Evolutionary conservation across 1,140 invertebrate species (phyloP).

Genomic region (Ceratosolen fusciceps): DNA sequence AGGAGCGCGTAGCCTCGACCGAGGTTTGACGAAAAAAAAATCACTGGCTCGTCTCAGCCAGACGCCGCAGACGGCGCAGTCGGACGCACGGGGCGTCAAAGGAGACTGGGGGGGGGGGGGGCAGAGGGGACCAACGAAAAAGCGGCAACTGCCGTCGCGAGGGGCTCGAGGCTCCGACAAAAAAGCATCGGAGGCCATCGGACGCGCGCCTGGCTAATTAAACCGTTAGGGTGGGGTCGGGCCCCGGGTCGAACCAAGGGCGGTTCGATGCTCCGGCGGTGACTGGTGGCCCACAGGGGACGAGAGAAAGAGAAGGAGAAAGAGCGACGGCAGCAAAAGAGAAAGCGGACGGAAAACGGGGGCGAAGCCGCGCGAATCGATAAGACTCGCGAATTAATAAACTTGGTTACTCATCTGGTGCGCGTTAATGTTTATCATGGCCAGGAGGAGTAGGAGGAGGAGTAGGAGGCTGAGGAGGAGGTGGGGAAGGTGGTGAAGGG

Average conservation of each 20-base stretch:
- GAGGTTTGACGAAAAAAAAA: background rate
- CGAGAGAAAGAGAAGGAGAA: background rate
- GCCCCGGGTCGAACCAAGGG: too few relatives aligned
- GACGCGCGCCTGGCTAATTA: conserved; percentile 6
- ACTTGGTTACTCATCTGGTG: background rate
- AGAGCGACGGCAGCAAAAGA: background rate
- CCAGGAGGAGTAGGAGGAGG: too few relatives aligned
- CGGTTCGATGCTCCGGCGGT: too few relatives aligned
- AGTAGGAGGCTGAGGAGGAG: too few relatives aligned
- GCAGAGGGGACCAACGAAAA: too few relatives aligned
- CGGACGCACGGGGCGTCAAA: too few relatives aligned
- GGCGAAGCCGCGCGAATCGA: background rate
- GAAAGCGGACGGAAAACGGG: background rate
- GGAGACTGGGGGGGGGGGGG: too few relatives aligned
- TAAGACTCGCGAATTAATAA: conserved; percentile 28
- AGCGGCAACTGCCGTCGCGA: too few relatives aligned
- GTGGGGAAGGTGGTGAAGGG: too few relatives aligned
- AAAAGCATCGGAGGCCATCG: background rate
- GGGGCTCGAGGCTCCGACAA: too few relatives aligned
- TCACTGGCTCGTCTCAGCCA: background rate
- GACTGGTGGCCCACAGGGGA: too few relatives aligned
- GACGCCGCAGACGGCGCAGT: too few relatives aligned
- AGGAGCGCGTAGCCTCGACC: background rate
- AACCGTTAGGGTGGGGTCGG: background rate
- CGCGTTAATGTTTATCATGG: conserved; percentile 24